Base-by-base conservation (phyloP, 2,797 vertebrate species). In the Coranthus polyacanthus region DNA sequence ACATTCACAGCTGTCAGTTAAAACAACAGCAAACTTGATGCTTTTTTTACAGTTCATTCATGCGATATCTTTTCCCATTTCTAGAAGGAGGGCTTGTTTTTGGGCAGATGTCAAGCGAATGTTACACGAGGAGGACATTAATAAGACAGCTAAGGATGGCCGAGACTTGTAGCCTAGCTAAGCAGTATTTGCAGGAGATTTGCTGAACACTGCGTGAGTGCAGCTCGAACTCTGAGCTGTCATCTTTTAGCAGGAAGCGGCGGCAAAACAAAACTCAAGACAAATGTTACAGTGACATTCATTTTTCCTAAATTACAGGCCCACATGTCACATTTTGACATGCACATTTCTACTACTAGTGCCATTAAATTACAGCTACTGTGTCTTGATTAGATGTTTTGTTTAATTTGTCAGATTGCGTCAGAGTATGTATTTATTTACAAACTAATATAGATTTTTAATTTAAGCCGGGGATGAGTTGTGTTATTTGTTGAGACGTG, bases 1-100 rank as follows among this genome's bases (percentile, higher is more conserved):
- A 29, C 47, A 36, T 74, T 80, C 58, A 62, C 62, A 75, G 74
- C 55, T 84, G 71, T 78, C 56, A 47, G 47, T 52, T 56, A 72
- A 74, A 76, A 46, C 55, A 37, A 41, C 32, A 51, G 59, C 21
- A 42, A 75, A 68, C 29, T 37, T 53, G 60, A 75, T 75, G 62
- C 57, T 63, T 42, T 46, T 57, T 74, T 73, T 75, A 24, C 57
- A 45, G 56, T 68, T 69, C 17, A 73, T 81, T 74, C 52, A 63
- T 62, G 26, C 18, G 29, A 49, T 26, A 58, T 65, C 50, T 16
- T 16, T 29, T 39, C 17, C 13, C 42, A 17, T 71, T 44, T 63
- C 20, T 54, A 13, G 38, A 37, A 58, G n/a, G 50, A 57, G 12
- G 15, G 29, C 69, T 70, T 55, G 64, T 41, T 18, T 41, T 49